Evolutionary conservation across 2,888 invertebrate species (phyloP), one percentile per base, ranked within the genome.

Genomic region (Platycnemis pennipes): DNA sequence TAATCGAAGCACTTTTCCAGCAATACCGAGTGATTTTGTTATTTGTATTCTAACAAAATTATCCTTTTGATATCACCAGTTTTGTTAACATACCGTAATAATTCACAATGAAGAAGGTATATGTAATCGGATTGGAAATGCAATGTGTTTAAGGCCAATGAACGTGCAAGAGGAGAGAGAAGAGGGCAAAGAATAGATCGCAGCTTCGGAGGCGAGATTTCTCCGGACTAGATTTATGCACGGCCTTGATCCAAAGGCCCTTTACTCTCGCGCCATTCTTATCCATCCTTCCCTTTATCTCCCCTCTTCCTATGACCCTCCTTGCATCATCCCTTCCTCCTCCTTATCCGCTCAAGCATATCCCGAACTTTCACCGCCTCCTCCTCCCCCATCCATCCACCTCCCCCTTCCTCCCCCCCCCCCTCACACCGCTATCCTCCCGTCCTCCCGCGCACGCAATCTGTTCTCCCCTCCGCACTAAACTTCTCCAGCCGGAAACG

Each of bases 401-500:
- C 77, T 63, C 88, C 42, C 42, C 45, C 45, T 46, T 1, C 26
- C 5, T 86, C 86, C 5, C 11, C 37, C 45, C n/a, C 45, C 46
- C 3, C 16, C 46, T 2, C 26, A 2, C 45, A 0, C 45, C 87
- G 11, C 1, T 42, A 22, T 42, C 13, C 86, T 42, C 86, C 8
- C 86, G 22, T 13, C 86, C 42, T 42, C 45, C 22, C 87, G 7
- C 26, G n/a, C 45, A 26, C 26, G n/a, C 19, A 46, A 19, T 11
- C n/a, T 44, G 3, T 26, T 46, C 46, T n/a, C 22, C 19, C 89
- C 19, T 4, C 53, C 56, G 8, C 53, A 2, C 89, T 22, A 56
- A 91, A 91, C 63, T 91, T 91, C 91, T 49, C 63, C 91, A 91
- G 69, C 63, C 91, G 91, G 63, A 91, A 91, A 91, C 69, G 91